phyloP scores from a whole-genome alignment of 2,113 vertebrate species.

The cat (Felis catus) region F.catus_Fca126_mat1.0 CM031423.1:79808501-79809000 shows the following conservation, averaged over 20 bases:
- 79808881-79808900: background rate
- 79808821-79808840: background rate
- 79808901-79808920: background rate
- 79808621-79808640: background rate
- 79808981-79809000: background rate
- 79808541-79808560: constrained; percentile 29
- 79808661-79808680: background rate
- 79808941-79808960: background rate
- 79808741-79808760: background rate
- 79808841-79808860: background rate
- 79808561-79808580: background rate
- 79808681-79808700: background rate
- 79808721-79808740: background rate
- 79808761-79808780: background rate
- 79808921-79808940: background rate
- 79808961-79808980: background rate
- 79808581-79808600: background rate
- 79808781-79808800: background rate
- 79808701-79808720: background rate
- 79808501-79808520: constrained; percentile 20
- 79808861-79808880: background rate
- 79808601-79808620: background rate
- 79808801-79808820: background rate
- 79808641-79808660: background rate
- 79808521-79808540: background rate